phyloP scores from a whole-genome alignment of 1,140 invertebrate species.

The Hypsibius dujardini region DNA sequence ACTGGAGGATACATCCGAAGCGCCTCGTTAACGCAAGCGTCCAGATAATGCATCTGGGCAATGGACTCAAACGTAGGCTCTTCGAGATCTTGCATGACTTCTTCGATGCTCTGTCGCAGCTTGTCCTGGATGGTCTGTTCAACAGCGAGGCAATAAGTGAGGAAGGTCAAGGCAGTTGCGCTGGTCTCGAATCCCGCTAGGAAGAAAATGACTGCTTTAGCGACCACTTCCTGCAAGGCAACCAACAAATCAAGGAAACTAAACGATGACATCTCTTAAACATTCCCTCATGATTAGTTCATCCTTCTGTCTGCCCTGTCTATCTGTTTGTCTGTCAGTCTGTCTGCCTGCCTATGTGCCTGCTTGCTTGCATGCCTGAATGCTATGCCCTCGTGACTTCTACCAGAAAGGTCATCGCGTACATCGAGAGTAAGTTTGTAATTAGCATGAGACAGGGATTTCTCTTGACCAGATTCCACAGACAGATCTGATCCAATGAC shows the following conservation, averaged over 20 bases:
- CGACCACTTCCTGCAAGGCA: conserved; percentile 27
- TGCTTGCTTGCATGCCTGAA: too few species aligned
- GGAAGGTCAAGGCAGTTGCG: conserved; percentile 30
- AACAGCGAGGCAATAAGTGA: conserved; percentile 31
- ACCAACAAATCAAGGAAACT: background rate
- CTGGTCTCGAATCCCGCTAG: conserved; percentile 38
- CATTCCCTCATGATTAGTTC: too few species aligned
- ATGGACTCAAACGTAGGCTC: conserved; percentile 26
- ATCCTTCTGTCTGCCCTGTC: too few species aligned
- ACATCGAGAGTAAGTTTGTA: background rate
- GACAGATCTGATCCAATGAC: background rate
- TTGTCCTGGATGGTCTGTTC: conserved; percentile 33
- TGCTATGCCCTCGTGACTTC: too few species aligned
- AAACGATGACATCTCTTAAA: too few species aligned
- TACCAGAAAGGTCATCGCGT: background rate
- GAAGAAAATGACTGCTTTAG: conserved; percentile 31
- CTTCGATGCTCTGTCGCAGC: conserved; percentile 30
- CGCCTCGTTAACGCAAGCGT: conserved; percentile 33
- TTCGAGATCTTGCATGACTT: conserved; percentile 21
- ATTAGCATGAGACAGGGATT: background rate
- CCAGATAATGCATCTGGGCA: conserved; percentile 31
- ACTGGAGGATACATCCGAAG: conserved; percentile 33
- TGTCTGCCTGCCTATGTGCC: too few species aligned
- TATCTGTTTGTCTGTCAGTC: too few species aligned
- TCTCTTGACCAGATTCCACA: background rate